phyloP scores from a whole-genome alignment of 2,888 invertebrate species.

The Melieria crassipennis region DNA sequence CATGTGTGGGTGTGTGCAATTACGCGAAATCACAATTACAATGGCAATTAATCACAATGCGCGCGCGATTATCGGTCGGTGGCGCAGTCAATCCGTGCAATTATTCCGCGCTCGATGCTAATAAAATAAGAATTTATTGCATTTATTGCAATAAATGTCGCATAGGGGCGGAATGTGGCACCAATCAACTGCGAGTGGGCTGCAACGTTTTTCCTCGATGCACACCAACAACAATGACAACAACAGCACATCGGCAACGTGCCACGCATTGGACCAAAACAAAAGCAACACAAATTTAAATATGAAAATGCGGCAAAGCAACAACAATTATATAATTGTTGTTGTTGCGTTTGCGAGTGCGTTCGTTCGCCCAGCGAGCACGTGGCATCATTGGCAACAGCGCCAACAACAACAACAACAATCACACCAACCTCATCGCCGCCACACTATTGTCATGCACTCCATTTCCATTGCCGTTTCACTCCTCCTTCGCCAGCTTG shows the following conservation, averaged over 20 bases:
- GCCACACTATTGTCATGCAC: neutral
- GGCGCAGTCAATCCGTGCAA: conserved; percentile 23
- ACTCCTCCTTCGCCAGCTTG: neutral
- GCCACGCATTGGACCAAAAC: neutral
- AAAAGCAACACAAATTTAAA: conserved; percentile 29
- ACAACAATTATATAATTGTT: conserved; percentile 25
- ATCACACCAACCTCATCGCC: neutral
- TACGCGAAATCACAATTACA: conserved; percentile 3
- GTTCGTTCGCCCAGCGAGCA: conserved; percentile 9
- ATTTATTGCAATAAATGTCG: conserved; percentile 28
- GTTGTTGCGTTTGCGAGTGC: conserved; percentile 9
- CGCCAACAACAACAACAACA: conserved; percentile 29
- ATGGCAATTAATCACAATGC: neutral
- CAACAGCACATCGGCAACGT: neutral
- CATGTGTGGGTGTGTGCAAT: neutral
- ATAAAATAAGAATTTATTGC: conserved; percentile 31
- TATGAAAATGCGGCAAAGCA: conserved; percentile 24
- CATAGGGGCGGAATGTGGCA: conserved; percentile 31
- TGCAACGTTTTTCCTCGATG: conserved; percentile 33
- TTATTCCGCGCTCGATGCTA: neutral
- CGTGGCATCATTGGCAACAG: conserved; percentile 28
- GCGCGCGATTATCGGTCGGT: conserved; percentile 7
- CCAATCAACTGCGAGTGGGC: conserved; percentile 47
- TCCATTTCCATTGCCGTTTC: no score
- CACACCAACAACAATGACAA: conserved; percentile 7